These are phyloP conservation scores for Parazoanthus darwini DNA, from an alignment of 92 coral and sea anemone species.

Conservation along the genomic window DNA sequence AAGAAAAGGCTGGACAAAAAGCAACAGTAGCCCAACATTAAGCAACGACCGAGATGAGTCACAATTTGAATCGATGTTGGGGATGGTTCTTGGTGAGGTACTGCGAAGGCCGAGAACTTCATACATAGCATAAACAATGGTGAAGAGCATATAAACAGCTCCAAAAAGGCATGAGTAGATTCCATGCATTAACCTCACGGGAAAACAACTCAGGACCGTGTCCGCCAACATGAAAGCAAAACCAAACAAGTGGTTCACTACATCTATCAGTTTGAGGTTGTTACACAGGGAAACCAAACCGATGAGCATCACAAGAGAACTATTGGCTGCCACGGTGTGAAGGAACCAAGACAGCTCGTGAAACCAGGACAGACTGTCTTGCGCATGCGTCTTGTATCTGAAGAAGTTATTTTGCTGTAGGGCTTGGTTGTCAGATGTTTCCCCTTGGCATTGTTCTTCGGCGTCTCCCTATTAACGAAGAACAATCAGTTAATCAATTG, in stretches of 20 bases:
- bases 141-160: background rate
- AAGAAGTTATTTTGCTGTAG: background rate
- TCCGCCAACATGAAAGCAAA: conserved; percentile 8
- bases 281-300: background rate
- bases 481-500: background rate
- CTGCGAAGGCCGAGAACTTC: background rate
- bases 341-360: background rate
- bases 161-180: background rate
- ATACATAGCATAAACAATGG: background rate
- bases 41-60: background rate
- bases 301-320: background rate
- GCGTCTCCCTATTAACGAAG: background rate
- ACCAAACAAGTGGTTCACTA: background rate
- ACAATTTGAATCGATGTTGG: background rate
- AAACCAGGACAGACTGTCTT: background rate
- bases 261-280: background rate
- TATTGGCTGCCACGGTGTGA: conserved; percentile 1
- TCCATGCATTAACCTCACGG: background rate
- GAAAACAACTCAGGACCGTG: background rate
- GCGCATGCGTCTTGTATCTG: background rate
- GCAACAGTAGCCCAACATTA: background rate
- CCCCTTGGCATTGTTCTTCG: background rate
- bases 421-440: background rate
- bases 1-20: background rate
- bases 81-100: background rate